Evolutionary conservation across 2,113 vertebrate genomes (phyloP), one percentile per base, ranked within the genome.

Genomic region (Zosterops lateralis): DNA sequence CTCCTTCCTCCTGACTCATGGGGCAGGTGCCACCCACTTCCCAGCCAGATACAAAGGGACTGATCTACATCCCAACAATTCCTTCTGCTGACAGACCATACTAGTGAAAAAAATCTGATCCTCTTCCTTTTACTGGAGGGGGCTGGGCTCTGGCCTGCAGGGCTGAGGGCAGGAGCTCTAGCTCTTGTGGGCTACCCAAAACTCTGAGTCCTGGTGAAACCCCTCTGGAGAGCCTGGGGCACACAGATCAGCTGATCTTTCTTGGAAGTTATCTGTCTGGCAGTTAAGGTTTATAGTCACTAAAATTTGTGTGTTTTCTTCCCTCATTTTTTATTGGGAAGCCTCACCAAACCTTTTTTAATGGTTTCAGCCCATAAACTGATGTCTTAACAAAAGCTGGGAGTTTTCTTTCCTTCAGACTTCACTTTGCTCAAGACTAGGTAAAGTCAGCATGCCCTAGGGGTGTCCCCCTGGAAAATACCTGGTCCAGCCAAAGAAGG

Each of bases 81-180:
- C 17, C 48, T 42, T 12, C 50, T 42, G 44, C 62, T 93, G 78
- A 78, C 48, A 71, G 34, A 71, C 38, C 2, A 7, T 1, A 22
- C 50, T 7, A 48, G 25, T 31, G 7, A 70, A 72, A 67, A 64
- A 24, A 53, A 7, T 2, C 13, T 3, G 17, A 47, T 51, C 16
- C 4, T 66, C 18, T 34, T 80, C 34, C 32, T 62, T 31, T 26
- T 56, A 24, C 2, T 42, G 34, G 53, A 56, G 34, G 0, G 0
- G 38, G 56, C 60, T 66, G 70, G 60, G n/a, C 50, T 87, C 64
- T 45, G 50, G 9, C 1, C 44, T 17, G 0, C 26, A 17, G 0
- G 60, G 42, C 75, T 56, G 61, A 88, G 40, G 51, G 65, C 56
- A 47, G 47, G 13, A 51, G 5, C 20, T 70, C 20, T 19, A 2